Percentiles rank a stretch among this genome's conserved stretches.
These are phyloP conservation scores for Polypterus senegalus DNA, from an alignment of 2,113 vertebrate genomes.

Conservation along the genomic window DNA sequence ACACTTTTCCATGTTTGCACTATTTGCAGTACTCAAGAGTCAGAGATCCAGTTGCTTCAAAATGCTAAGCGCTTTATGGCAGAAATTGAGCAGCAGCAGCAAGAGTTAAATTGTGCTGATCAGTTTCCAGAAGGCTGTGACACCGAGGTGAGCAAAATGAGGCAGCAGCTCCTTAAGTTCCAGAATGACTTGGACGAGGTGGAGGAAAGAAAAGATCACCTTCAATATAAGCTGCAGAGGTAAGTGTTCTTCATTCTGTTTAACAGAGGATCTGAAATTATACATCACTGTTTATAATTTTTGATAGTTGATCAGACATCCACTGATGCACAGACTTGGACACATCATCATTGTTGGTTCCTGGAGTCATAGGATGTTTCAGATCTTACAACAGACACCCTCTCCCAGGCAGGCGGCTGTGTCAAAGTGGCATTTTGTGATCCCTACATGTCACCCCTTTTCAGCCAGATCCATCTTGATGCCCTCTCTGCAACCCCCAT, in stretches of 20 bases:
- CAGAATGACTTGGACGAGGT: constrained; percentile 44
- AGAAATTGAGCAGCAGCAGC: constrained; percentile 51
- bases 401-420: too few species aligned
- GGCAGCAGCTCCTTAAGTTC: constrained; percentile 54
- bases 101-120: constrained; percentile 49
- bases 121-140: constrained; percentile 40
- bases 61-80: constrained; percentile 51
- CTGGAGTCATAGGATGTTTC: too few species aligned
- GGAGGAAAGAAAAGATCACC: constrained; percentile 46
- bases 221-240: constrained; percentile 52
- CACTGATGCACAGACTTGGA: too few species aligned
- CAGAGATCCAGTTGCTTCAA: constrained; percentile 59
- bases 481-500: too few species aligned
- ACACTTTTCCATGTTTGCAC: not conserved
- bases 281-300: too few species aligned
- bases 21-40: constrained; percentile 60
- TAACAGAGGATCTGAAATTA: too few species aligned
- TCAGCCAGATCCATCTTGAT: too few species aligned
- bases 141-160: constrained; percentile 50
- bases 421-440: too few species aligned
- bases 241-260: constrained; percentile 25
- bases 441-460: too few species aligned
- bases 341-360: too few species aligned
- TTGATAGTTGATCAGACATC: too few species aligned
- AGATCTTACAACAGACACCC: too few species aligned